phyloP scores from a whole-genome alignment of 2,888 invertebrate genomes.

The Blera fallax region DNA sequence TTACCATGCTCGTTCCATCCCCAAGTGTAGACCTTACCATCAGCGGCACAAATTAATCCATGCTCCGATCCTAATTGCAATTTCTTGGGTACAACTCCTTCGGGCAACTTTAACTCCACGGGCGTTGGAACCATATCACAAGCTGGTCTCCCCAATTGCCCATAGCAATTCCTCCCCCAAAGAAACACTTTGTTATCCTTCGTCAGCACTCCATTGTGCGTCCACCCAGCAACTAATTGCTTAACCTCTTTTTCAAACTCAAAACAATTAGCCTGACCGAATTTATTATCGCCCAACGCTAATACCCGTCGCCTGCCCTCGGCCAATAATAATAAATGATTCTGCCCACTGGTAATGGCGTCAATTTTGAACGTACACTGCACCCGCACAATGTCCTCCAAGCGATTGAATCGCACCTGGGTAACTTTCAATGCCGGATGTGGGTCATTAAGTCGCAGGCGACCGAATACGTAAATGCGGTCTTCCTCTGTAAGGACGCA shows the following conservation, averaged over 20 bases:
- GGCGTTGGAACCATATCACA: conserved; percentile 78
- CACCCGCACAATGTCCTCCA: conserved; percentile 76
- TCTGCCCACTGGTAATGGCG: conserved; percentile 90
- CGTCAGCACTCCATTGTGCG: conserved; percentile 87
- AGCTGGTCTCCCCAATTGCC: conserved; percentile 86
- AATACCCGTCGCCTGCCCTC: conserved; percentile 82
- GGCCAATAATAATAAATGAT: conserved; percentile 83
- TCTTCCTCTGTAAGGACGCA: conserved; percentile 79
- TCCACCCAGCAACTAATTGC: conserved; percentile 88
- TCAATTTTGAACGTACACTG: conserved; percentile 82
- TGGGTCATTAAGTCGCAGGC: conserved; percentile 77
- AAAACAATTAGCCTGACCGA: conserved; percentile 86
- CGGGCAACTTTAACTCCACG: conserved; percentile 75
- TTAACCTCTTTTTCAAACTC: conserved; percentile 83
- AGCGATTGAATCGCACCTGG: conserved; percentile 77
- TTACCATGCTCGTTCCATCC: conserved; percentile 96
- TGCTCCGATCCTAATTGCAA: conserved; percentile 89
- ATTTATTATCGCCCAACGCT: conserved; percentile 92
- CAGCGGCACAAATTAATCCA: conserved; percentile 86
- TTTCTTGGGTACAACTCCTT: conserved; percentile 75
- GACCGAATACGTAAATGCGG: conserved; percentile 79
- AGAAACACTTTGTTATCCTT: conserved; percentile 85
- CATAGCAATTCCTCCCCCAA: conserved; percentile 92
- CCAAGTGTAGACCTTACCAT: conserved; percentile 88
- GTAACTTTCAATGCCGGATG: conserved; percentile 77